Percentiles rank a stretch among this genome's conserved stretches.
These are phyloP conservation scores for Ichneumoninae sp. DNA, from an alignment of 2,888 invertebrate genomes.

Conservation along the genomic window DNA sequence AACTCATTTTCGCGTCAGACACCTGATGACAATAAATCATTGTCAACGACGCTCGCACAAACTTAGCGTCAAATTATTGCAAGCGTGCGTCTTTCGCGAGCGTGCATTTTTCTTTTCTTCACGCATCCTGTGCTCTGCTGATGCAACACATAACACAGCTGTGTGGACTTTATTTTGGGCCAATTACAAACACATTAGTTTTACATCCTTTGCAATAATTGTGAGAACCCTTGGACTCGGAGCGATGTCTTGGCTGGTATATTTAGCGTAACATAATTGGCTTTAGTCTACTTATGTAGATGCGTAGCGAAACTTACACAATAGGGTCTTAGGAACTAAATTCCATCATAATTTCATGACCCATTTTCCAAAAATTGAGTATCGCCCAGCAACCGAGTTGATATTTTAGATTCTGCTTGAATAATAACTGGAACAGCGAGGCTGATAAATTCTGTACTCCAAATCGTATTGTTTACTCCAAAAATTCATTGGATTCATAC, in stretches of 20 bases:
- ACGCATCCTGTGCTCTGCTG: not conserved
- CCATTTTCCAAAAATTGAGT: not conserved
- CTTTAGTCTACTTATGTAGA: not conserved
- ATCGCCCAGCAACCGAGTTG: not conserved
- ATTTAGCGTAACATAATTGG: not conserved
- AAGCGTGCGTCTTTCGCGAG: no score
- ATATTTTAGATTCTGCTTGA: not conserved
- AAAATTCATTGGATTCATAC: not conserved
- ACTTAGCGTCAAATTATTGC: not conserved
- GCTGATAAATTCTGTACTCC: not conserved
- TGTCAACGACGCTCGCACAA: slow-evolving; percentile 3
- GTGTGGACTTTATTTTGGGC: not conserved
- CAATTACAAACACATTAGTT: not conserved
- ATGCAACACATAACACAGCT: not conserved
- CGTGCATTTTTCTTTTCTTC: not conserved
- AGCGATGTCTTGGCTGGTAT: not conserved
- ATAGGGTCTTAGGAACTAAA: not conserved
- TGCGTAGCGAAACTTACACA: not conserved
- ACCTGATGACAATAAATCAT: slow-evolving; percentile 19
- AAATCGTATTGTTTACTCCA: not conserved
- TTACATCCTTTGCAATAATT: not conserved
- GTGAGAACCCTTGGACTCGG: not conserved
- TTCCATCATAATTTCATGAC: not conserved
- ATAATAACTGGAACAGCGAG: not conserved
- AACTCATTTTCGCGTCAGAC: not conserved